These are phyloP conservation scores for Pluvialis apricaria DNA, from an alignment of 2,113 vertebrate genomes.

Conservation along the genomic window DNA sequence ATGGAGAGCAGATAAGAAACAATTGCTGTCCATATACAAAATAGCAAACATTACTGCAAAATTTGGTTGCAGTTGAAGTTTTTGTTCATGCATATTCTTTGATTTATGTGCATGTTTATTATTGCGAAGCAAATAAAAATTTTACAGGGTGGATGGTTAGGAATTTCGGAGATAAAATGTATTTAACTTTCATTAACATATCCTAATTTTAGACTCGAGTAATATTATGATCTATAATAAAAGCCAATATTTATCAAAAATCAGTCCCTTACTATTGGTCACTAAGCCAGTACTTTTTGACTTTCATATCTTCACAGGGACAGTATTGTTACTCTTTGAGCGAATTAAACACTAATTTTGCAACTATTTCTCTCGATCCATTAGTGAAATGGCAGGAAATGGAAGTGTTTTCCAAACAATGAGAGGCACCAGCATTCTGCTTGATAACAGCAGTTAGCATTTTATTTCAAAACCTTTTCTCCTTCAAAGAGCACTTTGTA, in stretches of 20 bases:
- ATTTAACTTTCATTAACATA: not conserved
- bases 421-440: not conserved
- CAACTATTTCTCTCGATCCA: not conserved
- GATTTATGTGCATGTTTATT: not conserved
- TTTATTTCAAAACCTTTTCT: not conserved
- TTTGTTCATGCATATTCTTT: not conserved
- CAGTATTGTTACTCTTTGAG: not conserved
- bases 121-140: not conserved
- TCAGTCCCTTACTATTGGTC: not conserved
- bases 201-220: not conserved
- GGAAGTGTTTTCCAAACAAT: not conserved
- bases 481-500: not conserved
- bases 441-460: not conserved
- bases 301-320: not conserved
- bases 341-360: not conserved
- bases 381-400: not conserved
- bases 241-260: not conserved
- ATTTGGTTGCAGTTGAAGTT: not conserved
- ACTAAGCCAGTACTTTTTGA: not conserved
- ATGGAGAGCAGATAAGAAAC: not conserved
- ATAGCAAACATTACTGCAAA: not conserved
- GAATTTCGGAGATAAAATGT: not conserved
- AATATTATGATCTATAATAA: not conserved
- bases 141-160: not conserved
- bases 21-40: not conserved